These are phyloP conservation scores for Arge pagana DNA, from an alignment of 2,888 invertebrate species.

Conservation along the genomic window DNA sequence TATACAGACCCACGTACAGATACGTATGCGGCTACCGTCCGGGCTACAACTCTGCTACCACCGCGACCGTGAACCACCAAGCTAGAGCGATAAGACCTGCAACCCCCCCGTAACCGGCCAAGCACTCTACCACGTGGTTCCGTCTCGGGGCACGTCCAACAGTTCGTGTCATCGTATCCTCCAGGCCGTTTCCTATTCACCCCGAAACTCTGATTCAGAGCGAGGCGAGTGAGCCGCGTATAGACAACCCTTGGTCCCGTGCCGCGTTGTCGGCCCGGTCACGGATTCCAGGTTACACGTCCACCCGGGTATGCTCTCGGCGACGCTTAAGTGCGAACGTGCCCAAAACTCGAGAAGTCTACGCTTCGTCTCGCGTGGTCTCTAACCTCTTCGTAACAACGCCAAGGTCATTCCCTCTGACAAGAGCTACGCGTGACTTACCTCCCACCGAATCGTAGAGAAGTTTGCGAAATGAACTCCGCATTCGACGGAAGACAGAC, in stretches of 20 bases:
- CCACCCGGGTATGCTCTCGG: conserved; percentile 27
- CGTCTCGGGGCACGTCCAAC: conserved; percentile 45
- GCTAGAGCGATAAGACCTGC: conserved; percentile 26
- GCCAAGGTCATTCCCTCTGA: no score
- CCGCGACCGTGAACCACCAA: conserved; percentile 36
- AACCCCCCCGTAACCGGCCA: conserved; percentile 45
- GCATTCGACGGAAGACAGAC: no score
- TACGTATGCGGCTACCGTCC: conserved; percentile 23
- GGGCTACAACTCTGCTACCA: conserved; percentile 21
- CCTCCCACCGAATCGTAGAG: no score
- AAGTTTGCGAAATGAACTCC: no score
- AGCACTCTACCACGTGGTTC: conserved; percentile 35
- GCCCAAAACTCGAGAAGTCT: conserved; percentile 27
- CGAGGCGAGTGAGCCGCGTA: not conserved
- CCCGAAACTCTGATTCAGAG: conserved; percentile 5
- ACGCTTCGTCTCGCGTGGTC: no score
- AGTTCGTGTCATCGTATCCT: conserved; percentile 36
- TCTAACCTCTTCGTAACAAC: no score
- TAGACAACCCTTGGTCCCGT: conserved; percentile 8
- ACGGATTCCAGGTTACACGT: conserved; percentile 44
- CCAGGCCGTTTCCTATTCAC: conserved; percentile 26
- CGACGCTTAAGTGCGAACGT: conserved; percentile 12
- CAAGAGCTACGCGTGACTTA: no score
- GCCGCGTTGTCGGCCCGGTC: conserved; percentile 38
- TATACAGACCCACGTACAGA: conserved; percentile 14